phyloP scores from a whole-genome alignment of 1,140 invertebrate species.

The Charaxes varanes region DNA sequence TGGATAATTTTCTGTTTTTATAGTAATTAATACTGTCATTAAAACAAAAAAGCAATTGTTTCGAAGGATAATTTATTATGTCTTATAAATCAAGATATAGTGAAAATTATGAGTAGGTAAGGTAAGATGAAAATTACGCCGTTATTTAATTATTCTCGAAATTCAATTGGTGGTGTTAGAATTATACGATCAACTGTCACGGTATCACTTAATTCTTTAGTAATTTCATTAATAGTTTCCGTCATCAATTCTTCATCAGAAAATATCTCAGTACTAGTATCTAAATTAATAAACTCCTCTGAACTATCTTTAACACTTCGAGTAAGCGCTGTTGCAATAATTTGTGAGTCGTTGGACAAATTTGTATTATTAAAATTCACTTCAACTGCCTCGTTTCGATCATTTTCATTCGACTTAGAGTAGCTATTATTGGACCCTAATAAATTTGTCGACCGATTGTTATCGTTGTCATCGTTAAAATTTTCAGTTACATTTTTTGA shows the following conservation, averaged over 20 bases:
- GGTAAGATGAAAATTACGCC: no score
- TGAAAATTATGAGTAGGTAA: no score
- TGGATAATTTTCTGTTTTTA: no score
- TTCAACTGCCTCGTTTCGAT: constrained; percentile 5
- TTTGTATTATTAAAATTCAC: constrained; percentile 16
- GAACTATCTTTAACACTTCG: constrained; percentile 36
- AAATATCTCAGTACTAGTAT: constrained; percentile 23
- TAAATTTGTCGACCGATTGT: no score
- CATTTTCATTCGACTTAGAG: no score
- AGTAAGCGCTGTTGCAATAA: constrained; percentile 43
- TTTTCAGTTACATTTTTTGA: no score
- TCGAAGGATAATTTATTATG: no score
- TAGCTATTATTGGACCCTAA: no score
- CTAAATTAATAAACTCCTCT: constrained; percentile 2
- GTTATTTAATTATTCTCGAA: constrained; percentile 24
- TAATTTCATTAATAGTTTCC: constrained; percentile 51
- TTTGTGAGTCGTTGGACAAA: constrained; percentile 4
- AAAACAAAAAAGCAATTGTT: no score
- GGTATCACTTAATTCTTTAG: constrained; percentile 24
- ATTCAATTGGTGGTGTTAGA: constrained; percentile 47
- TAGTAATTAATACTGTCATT: no score
- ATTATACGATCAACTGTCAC: constrained; percentile 30
- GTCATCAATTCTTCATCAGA: constrained; percentile 40
- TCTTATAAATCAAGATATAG: no score
- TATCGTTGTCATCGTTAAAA: no score